Percentiles rank a stretch among this genome's conserved stretches.
Evolutionary conservation across 2,113 vertebrate genomes (phyloP).

Genomic region (Coregonus clupeaformis): DNA sequence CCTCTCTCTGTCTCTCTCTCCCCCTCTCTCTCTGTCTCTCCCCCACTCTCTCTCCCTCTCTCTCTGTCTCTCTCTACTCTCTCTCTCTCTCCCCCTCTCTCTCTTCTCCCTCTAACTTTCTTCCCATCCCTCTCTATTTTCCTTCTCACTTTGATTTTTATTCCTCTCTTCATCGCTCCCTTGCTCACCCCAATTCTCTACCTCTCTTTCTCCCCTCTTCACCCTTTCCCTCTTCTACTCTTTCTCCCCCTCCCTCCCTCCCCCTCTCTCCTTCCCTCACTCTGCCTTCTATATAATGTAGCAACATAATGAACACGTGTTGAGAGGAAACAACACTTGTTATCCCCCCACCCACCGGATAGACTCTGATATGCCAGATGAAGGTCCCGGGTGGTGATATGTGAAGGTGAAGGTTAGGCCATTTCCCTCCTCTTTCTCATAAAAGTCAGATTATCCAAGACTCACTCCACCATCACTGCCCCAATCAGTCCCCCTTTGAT

Average conservation of each 20-base stretch:
- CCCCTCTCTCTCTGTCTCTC: neutral
- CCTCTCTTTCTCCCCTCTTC: neutral
- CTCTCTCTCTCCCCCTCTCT: neutral
- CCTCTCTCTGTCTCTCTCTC: no score
- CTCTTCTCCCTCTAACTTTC: no score
- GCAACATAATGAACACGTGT: neutral
- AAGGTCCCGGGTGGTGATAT: no score
- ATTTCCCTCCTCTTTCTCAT: neutral
- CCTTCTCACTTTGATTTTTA: no score
- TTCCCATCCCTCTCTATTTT: no score
- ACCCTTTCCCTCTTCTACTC: neutral
- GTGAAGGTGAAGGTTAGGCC: no score
- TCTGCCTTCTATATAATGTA: neutral
- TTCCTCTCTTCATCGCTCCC: no score
- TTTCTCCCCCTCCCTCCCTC: neutral
- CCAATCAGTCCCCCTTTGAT: no score
- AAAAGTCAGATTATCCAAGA: constrained; percentile 1
- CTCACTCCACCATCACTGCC: neutral
- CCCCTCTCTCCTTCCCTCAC: neutral
- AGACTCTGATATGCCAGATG: no score
- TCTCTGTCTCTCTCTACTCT: no score
- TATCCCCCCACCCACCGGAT: neutral
- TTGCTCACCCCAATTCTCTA: no score
- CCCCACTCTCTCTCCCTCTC: neutral
- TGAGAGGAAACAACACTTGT: neutral